Evolutionary conservation across 2,113 vertebrate species (phyloP).

Genomic region (Antigone vipio): DNA sequence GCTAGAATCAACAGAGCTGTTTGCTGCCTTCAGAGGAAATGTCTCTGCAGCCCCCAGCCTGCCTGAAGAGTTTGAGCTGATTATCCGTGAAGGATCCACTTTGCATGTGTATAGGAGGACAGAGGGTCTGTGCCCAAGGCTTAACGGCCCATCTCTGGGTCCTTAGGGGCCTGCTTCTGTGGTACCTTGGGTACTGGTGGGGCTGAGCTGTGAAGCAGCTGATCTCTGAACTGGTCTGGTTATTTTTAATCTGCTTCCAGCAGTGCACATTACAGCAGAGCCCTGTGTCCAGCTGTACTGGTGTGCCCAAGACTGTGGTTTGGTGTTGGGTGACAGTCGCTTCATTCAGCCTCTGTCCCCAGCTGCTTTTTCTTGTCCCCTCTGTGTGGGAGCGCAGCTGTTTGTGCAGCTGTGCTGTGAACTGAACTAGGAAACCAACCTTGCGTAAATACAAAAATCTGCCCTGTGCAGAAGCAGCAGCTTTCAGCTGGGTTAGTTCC

Average conservation of each 20-base stretch:
- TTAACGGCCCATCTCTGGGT: background rate
- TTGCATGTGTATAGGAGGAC: background rate
- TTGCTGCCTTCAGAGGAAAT: background rate
- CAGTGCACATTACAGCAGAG: background rate
- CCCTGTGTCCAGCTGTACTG: background rate
- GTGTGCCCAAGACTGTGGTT: background rate
- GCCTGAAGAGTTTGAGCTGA: background rate
- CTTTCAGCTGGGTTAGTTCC: background rate
- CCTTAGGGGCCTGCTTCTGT: background rate
- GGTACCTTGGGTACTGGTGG: background rate
- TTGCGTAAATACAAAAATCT: background rate
- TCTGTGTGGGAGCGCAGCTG: background rate
- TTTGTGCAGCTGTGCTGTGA: slow-evolving; percentile 34
- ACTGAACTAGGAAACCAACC: background rate
- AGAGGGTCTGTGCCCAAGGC: background rate
- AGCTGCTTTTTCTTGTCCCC: background rate
- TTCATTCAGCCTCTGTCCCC: background rate
- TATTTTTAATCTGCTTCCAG: background rate
- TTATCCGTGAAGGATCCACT: background rate
- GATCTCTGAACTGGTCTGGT: background rate
- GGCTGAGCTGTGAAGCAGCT: background rate
- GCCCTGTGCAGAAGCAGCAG: background rate
- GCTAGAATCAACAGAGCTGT: background rate
- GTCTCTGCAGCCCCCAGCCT: background rate
- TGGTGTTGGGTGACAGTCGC: background rate